Base-by-base conservation (phyloP, 2,113 vertebrate species). In the Anguilla rostrata region DNA sequence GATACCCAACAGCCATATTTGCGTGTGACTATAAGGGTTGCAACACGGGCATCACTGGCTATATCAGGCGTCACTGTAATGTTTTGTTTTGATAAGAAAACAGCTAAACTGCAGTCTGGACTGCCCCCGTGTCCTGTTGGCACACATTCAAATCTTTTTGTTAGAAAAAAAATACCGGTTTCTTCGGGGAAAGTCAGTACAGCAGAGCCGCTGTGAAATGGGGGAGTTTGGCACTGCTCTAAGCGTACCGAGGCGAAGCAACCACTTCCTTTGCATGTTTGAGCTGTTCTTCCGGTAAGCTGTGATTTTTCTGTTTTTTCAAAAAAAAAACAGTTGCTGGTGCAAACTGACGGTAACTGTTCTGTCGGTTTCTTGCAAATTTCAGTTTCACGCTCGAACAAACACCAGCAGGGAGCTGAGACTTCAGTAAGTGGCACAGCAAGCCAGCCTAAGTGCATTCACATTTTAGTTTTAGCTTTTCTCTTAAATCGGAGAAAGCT, bases 191-290 rank as follows among this genome's bases (percentile, higher is more conserved):
- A 71, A 39, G n/a, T 84, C 53, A 39, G 49, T 22, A 4, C 41
- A 66, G 7, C 7, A 43, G 57, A 56, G 5, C 14, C 46, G 83
- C 40, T 40, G 46, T 1, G 5, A 46, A 46, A 46, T 43, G 39
- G 41, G 66, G 78, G 78, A 41, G 39, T 80, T 80, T 22, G 34
- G 11, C 29, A 4, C 3, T 9, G 26, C 29, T 34, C 12, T 11
- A 29, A 80, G 78, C 39, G 7, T 1, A 41, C 39, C 3, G 5
- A 26, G 81, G 26, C 9, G 2, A 40, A 49, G 14, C 83, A 91
- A 91, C 91, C 91, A 89, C 89, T 85, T 91, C 89, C 91, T 87
- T 49, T 87, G 49, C 16, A 9, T 71, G 34, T 39, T 86, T 49
- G 81, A 79, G 22, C 39, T 12, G 22, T 2, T 1, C 41, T 78